Percentiles rank a stretch among this genome's conserved stretches.
Conservation (phyloP, 1,140 invertebrate species). For the Megathymus violae region DNA sequence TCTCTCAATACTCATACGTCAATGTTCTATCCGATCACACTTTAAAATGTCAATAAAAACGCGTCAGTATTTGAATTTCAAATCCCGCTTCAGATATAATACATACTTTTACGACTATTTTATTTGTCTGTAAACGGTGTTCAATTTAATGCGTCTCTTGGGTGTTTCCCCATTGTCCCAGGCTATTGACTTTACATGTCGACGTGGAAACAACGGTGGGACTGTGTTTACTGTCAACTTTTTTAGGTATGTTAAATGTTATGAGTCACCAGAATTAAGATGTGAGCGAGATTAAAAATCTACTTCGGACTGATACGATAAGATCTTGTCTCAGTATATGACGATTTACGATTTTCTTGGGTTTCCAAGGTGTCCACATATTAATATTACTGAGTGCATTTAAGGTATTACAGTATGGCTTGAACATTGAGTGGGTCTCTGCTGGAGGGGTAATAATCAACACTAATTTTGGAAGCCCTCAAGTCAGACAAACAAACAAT, state of each 20-base stretch:
- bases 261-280: background rate
- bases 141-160: conserved; percentile 21
- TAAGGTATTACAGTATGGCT: no score
- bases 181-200: no score
- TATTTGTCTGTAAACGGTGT: conserved; percentile 32
- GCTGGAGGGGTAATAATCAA: no score
- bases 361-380: no score
- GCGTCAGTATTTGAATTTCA: conserved; percentile 37
- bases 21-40: conserved; percentile 6
- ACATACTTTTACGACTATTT: conserved; percentile 36
- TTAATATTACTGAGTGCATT: no score
- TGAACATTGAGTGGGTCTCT: no score
- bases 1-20: background rate
- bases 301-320: background rate
- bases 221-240: conserved; percentile 3
- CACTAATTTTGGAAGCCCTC: no score
- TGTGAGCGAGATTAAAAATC: conserved; percentile 10
- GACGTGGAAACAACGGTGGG: no score
- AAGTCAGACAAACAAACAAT: no score
- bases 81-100: conserved; percentile 28
- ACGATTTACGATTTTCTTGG: no score
- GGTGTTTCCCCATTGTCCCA: conserved; percentile 17
- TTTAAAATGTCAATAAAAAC: conserved; percentile 36
- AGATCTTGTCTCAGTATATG: conserved; percentile 6
- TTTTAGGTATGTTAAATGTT: background rate